Conservation (phyloP, 2,888 invertebrate genomes). For the Bellardia pandia region DNA sequence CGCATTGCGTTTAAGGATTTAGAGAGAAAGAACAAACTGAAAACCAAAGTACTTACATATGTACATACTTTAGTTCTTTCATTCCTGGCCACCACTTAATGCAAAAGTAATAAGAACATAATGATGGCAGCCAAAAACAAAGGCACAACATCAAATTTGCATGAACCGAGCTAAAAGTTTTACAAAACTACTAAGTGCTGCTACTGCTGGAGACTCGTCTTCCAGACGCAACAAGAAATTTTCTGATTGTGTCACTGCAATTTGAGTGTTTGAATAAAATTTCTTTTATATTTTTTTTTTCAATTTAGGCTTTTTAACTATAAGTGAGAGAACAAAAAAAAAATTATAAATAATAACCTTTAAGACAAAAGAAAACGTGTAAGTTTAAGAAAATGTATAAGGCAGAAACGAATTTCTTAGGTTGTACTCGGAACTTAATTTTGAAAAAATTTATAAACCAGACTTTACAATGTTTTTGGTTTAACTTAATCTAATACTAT, state of each 20-base stretch:
- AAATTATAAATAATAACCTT: conserved; percentile 4
- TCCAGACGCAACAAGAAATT: neutral
- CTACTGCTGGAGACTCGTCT: neutral
- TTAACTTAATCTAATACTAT: too few species aligned
- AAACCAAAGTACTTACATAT: conserved; percentile 3
- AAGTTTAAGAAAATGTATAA: neutral
- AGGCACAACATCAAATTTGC: conserved; percentile 40
- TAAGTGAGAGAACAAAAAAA: neutral
- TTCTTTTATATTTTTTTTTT: neutral
- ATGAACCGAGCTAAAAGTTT: conserved; percentile 24
- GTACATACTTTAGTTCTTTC: neutral
- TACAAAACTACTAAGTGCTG: neutral
- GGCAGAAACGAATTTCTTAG: neutral
- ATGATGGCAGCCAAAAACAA: conserved; percentile 46
- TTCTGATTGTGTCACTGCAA: neutral
- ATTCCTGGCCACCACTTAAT: conserved; percentile 45
- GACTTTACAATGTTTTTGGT: too few species aligned
- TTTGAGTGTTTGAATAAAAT: neutral
- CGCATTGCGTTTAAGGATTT: conserved; percentile 57
- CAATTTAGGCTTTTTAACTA: neutral
- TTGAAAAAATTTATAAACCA: neutral
- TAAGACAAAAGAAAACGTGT: neutral
- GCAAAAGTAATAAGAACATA: conserved; percentile 35
- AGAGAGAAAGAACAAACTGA: conserved; percentile 19
- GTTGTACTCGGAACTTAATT: neutral